These are phyloP conservation scores for Zelleria hepariella DNA, from an alignment of 2,888 invertebrate species.

Conservation along the genomic window DNA sequence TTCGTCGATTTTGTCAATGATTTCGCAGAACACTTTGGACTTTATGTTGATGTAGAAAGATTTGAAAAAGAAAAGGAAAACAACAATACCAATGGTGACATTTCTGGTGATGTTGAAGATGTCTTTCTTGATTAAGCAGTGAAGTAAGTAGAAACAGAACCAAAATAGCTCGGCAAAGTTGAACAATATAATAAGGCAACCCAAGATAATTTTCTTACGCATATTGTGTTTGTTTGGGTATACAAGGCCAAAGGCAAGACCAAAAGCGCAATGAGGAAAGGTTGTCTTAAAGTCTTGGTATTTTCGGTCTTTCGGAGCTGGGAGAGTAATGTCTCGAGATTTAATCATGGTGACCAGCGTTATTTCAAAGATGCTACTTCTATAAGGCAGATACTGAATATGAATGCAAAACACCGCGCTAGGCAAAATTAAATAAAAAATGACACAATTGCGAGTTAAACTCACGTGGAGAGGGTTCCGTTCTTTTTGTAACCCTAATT, in stretches of 20 bases:
- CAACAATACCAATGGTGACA: conserved; percentile 33
- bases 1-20: conserved; percentile 34
- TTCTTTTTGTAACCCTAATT: too few relatives aligned
- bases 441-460: too few relatives aligned
- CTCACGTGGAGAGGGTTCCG: too few relatives aligned
- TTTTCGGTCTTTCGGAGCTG: conserved; percentile 14
- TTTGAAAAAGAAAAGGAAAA: conserved; percentile 44
- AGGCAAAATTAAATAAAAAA: neutral
- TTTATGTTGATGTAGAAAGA: conserved; percentile 33
- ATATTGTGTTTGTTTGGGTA: conserved; percentile 38
- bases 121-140: conserved; percentile 31
- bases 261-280: conserved; percentile 37
- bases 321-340: neutral
- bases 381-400: neutral
- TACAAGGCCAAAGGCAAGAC: conserved; percentile 34
- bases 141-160: conserved; percentile 33
- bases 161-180: conserved; percentile 35
- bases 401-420: neutral
- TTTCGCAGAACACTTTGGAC: conserved; percentile 26
- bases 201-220: conserved; percentile 20
- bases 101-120: conserved; percentile 40
- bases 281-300: conserved; percentile 42
- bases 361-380: neutral
- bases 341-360: neutral
- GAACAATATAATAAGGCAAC: conserved; percentile 21